Conservation (phyloP, 2,113 vertebrate species). For the Damaliscus lunatus region DNA sequence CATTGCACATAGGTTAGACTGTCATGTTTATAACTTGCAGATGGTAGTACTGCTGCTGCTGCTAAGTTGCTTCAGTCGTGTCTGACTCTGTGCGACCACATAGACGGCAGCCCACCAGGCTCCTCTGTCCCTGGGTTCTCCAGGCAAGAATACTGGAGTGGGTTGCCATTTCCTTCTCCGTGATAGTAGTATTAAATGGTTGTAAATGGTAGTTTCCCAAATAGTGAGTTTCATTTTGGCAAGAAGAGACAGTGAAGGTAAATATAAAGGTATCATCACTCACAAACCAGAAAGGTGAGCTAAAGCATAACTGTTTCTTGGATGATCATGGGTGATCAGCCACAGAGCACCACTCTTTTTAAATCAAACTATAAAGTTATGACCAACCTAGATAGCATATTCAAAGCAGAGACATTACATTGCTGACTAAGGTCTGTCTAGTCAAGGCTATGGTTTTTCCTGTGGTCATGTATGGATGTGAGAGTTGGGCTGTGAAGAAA, state of each 20-base stretch:
- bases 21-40: not conserved
- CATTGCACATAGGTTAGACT: not conserved
- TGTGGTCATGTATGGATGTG: too few species aligned
- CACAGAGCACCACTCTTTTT: not conserved
- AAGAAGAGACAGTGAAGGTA: not conserved
- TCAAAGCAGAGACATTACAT: too few species aligned
- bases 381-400: too few species aligned
- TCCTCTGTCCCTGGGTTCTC: not conserved
- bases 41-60: not conserved
- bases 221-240: constrained; percentile 2
- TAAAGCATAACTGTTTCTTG: not conserved
- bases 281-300: not conserved
- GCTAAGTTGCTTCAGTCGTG: not conserved
- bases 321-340: not conserved
- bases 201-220: not conserved
- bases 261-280: not conserved
- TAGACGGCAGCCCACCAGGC: not conserved
- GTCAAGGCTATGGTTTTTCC: too few species aligned
- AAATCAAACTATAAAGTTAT: not conserved
- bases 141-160: not conserved
- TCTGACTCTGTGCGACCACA: not conserved
- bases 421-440: too few species aligned
- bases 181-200: not conserved
- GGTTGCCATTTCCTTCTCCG: not conserved
- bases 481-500: too few species aligned